A percentile compares a stretch with the other conserved stretches of the same genome.
These are phyloP conservation scores for Myrmecophaga tridactyla DNA, from an alignment of 2,113 vertebrate species.

Conservation along the genomic window DNA sequence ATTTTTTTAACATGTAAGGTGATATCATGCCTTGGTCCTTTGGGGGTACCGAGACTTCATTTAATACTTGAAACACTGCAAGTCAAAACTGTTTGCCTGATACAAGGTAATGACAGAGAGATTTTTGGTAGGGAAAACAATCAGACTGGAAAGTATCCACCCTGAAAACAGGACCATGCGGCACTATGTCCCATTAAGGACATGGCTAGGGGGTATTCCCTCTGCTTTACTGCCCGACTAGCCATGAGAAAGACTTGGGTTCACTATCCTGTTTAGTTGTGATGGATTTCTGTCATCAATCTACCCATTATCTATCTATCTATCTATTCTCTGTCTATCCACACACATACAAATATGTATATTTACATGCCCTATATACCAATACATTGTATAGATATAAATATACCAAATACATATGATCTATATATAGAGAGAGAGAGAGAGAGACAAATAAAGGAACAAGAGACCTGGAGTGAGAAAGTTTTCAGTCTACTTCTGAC, in stretches of 20 bases:
- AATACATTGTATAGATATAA: background rate
- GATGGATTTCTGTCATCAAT: constrained; percentile 32
- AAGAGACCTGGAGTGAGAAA: background rate
- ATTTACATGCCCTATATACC: background rate
- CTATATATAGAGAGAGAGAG: background rate
- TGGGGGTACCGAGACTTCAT: background rate
- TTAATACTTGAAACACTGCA: background rate
- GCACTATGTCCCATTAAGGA: constrained; percentile 14
- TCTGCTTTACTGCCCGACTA: constrained; percentile 8
- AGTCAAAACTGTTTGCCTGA: constrained; percentile 46
- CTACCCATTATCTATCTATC: background rate
- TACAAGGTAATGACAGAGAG: background rate
- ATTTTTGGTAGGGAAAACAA: background rate
- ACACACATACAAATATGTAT: background rate
- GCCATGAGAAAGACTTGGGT: constrained; percentile 26
- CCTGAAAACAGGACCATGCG: constrained; percentile 29
- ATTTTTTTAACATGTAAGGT: background rate
- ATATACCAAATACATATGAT: background rate
- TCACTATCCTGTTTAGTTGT: constrained; percentile 3
- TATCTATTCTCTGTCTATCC: no score
- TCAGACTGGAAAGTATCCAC: background rate
- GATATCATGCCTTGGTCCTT: background rate
- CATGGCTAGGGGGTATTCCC: background rate
- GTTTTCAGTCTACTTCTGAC: background rate
- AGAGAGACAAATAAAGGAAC: background rate